phyloP scores from a whole-genome alignment of 2,888 invertebrate genomes.

The Drosophila buzzatii region DNA sequence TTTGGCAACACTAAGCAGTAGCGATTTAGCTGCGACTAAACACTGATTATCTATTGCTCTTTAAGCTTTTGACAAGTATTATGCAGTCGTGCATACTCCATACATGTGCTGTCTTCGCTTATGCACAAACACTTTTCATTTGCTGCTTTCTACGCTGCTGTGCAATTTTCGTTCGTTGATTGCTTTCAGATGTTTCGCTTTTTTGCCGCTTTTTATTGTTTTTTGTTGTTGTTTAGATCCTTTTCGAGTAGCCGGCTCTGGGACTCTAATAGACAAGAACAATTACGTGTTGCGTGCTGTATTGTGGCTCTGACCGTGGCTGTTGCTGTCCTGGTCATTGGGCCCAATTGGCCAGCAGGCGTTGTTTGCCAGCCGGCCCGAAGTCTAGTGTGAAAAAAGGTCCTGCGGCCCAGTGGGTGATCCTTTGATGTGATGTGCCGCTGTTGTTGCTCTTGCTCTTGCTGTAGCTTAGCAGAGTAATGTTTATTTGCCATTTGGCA shows the following conservation, averaged over 20 bases:
- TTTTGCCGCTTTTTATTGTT: not conserved
- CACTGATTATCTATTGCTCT: too few relatives aligned
- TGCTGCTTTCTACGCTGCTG: conserved; percentile 8
- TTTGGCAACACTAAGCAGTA: too few relatives aligned
- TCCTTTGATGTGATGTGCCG: conserved; percentile 61
- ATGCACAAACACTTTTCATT: conserved; percentile 22
- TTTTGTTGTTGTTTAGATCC: conserved; percentile 12
- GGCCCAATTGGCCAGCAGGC: conserved; percentile 27
- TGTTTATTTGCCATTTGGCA: conserved; percentile 39
- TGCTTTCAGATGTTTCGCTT: conserved; percentile 27
- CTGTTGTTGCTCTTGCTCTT: not conserved
- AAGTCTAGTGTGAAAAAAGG: conserved; percentile 14
- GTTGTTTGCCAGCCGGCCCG: not conserved
- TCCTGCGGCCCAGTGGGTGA: conserved; percentile 40
- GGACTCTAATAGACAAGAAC: conserved; percentile 45
- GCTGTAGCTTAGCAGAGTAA: conserved; percentile 14
- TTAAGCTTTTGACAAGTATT: not conserved
- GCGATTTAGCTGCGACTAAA: too few relatives aligned
- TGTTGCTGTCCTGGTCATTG: conserved; percentile 13
- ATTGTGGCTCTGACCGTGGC: conserved; percentile 35
- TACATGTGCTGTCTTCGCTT: not conserved
- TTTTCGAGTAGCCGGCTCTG: conserved; percentile 13
- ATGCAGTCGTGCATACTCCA: not conserved
- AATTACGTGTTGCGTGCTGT: conserved; percentile 75
- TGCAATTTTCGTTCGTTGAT: conserved; percentile 26